Conservation (phyloP, 2,113 vertebrate genomes). For the Percopsis transmontana region DNA sequence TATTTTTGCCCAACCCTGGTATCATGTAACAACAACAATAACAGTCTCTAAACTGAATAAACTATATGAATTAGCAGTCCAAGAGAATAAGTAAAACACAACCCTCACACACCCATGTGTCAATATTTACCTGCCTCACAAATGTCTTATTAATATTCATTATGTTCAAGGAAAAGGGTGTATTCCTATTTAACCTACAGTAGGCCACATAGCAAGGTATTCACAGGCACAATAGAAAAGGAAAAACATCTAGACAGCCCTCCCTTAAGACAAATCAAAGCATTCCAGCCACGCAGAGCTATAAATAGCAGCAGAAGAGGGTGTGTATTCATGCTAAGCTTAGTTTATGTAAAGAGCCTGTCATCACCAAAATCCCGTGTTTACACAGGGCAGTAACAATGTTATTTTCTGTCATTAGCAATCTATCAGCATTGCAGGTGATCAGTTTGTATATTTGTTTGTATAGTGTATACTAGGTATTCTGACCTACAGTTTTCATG, state of each 20-base stretch:
- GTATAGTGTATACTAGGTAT: too few relatives aligned
- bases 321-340: conserved; percentile 63
- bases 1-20: too few relatives aligned
- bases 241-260: conserved; percentile 46
- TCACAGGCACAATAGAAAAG: conserved; percentile 30
- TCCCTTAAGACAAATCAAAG: conserved; percentile 67
- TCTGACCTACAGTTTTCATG: too few relatives aligned
- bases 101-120: too few relatives aligned
- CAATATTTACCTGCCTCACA: too few relatives aligned
- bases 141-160: too few relatives aligned
- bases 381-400: conserved; percentile 50
- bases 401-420: conserved; percentile 19
- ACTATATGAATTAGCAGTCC: too few relatives aligned
- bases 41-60: too few relatives aligned
- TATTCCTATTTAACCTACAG: background rate
- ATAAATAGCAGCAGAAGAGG: conserved; percentile 69
- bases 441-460: background rate
- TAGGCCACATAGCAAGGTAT: conserved; percentile 4
- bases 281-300: conserved; percentile 50
- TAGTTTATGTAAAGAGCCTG: conserved; percentile 44
- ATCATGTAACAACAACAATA: too few relatives aligned
- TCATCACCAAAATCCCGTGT: conserved; percentile 59
- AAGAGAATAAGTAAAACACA: too few relatives aligned
- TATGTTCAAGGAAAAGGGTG: background rate
- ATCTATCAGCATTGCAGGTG: background rate